Conservation (phyloP, 2,113 vertebrate species). For the Cyanistes caeruleus region DNA sequence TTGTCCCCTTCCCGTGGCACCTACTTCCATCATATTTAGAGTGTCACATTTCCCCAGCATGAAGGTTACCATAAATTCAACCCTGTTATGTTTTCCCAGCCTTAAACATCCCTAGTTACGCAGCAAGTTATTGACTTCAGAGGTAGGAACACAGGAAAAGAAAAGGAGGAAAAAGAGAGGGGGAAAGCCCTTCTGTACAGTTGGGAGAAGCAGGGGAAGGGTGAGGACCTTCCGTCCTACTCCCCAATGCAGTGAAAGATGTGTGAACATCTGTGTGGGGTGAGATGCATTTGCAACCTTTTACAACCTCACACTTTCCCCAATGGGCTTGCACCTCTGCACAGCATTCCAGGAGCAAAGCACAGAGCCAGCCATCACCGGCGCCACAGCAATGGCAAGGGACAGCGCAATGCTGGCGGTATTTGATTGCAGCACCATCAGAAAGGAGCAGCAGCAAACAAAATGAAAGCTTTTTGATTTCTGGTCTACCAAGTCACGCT, state of each 20-base stretch:
- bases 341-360: not conserved
- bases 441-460: not conserved
- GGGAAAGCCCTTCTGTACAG: not conserved
- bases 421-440: not conserved
- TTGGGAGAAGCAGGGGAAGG: not conserved
- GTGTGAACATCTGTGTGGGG: rapidly evolving
- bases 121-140: not conserved
- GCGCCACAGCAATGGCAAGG: not conserved
- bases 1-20: not conserved
- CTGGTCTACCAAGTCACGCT: not conserved
- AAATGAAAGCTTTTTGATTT: not conserved
- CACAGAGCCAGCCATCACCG: rapidly evolving
- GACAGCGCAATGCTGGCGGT: rapidly evolving
- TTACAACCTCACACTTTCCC: not conserved
- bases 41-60: not conserved
- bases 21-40: not conserved
- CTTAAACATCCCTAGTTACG: not conserved
- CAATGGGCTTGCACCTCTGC: rapidly evolving
- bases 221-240: not conserved
- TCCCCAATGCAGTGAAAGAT: not conserved
- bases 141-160: not conserved
- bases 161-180: not conserved
- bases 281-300: not conserved
- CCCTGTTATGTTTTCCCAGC: not conserved
- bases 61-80: not conserved